Conservation (phyloP, 2,888 invertebrate species). For the Synanthedon formicaeformis region DNA sequence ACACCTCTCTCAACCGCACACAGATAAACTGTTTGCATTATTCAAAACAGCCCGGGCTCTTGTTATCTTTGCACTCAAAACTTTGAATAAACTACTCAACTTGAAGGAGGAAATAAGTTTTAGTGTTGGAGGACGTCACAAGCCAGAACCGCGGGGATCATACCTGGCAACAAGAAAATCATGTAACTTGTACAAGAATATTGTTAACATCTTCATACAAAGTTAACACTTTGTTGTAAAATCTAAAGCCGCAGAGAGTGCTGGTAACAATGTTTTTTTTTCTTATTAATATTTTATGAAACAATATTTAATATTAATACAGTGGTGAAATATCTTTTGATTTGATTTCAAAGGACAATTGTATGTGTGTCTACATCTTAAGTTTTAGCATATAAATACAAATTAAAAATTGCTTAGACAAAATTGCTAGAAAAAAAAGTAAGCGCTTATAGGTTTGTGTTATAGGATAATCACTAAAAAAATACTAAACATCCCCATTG, state of each 20-base stretch:
- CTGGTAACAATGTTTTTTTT: too few species aligned
- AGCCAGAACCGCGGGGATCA: background rate
- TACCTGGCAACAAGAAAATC: background rate
- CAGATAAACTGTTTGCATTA: conserved; percentile 25
- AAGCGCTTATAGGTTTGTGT: too few species aligned
- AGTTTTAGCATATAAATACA: too few species aligned
- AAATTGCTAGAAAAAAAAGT: too few species aligned
- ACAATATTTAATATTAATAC: too few species aligned
- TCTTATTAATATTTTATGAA: too few species aligned
- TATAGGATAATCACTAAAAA: too few species aligned
- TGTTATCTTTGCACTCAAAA: conserved; percentile 58
- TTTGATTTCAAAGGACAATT: too few species aligned
- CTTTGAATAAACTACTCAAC: conserved; percentile 47
- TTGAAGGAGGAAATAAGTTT: conserved; percentile 44
- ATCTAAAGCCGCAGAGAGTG: background rate
- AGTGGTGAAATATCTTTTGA: too few species aligned
- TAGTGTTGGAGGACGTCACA: conserved; percentile 16
- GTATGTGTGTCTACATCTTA: too few species aligned
- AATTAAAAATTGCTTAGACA: too few species aligned
- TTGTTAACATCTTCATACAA: background rate
- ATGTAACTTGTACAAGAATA: background rate
- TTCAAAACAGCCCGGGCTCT: conserved; percentile 39
- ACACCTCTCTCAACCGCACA: conserved; percentile 19
- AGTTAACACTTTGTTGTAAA: background rate
- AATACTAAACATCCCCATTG: too few species aligned